Evolutionary conservation across 2,888 invertebrate genomes (phyloP).

Genomic region (Linhomoeus sp.): DNA sequence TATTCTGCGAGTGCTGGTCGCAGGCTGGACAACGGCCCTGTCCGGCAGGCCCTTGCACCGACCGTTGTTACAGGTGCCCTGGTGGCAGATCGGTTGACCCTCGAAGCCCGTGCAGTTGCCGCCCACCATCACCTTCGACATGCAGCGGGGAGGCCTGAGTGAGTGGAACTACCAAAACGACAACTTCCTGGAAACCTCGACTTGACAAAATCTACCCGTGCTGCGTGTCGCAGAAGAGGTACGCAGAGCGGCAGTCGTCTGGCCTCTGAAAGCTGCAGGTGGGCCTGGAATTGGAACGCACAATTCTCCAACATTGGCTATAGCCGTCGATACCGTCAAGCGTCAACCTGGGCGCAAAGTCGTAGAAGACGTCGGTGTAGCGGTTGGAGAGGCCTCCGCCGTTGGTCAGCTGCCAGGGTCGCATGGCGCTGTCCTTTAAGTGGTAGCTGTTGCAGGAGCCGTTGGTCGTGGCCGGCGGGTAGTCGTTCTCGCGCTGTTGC

Average conservation of each 20-base stretch:
- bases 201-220: neutral
- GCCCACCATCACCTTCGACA: constrained; percentile 15
- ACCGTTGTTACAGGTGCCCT: constrained; percentile 15
- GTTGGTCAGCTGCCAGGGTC: constrained; percentile 4
- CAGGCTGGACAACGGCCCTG: too few species aligned
- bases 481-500: constrained; percentile 1
- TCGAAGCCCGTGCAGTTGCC: constrained; percentile 16
- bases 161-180: too few species aligned
- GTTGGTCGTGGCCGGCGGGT: neutral
- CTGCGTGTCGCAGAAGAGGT: constrained; percentile 17
- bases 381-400: constrained; percentile 4
- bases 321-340: too few species aligned
- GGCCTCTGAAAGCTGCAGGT: too few species aligned
- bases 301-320: too few species aligned
- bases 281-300: too few species aligned
- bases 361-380: neutral
- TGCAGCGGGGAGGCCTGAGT: constrained; percentile 11
- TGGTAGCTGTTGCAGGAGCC: constrained; percentile 4
- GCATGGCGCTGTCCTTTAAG: neutral
- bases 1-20: too few species aligned
- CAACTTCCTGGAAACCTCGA: too few species aligned
- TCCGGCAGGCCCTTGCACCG: constrained; percentile 9
- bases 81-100: constrained; percentile 11
- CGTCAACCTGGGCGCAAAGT: too few species aligned
- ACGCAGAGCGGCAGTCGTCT: constrained; percentile 9